A percentile compares a stretch with the other conserved stretches of the same genome.
Conservation (phyloP, 2,797 vertebrate species). For the Menidia menidia region DNA sequence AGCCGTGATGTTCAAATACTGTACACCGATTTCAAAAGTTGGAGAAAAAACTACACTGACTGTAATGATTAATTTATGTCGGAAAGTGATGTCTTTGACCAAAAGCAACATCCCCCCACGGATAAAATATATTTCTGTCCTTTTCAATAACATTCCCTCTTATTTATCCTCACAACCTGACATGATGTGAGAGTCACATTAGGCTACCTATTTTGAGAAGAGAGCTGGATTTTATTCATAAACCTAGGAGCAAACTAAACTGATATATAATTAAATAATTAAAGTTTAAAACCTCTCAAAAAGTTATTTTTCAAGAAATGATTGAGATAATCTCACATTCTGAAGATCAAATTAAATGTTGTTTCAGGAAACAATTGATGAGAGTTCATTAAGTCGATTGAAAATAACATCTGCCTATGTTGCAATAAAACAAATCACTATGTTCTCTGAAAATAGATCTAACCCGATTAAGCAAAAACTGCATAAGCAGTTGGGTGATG, state of each 20-base stretch:
- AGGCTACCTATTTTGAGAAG: not conserved
- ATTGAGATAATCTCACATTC: too few relatives aligned
- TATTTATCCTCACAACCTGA: not conserved
- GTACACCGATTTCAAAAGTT: slow-evolving; percentile 5
- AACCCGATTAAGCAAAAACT: too few relatives aligned
- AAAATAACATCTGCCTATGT: too few relatives aligned
- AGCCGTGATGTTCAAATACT: slow-evolving; percentile 55
- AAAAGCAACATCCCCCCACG: not conserved
- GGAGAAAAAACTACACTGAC: too few relatives aligned
- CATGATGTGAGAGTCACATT: not conserved
- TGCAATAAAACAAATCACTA: too few relatives aligned
- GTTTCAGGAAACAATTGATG: too few relatives aligned
- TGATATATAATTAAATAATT: not conserved
- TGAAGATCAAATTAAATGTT: too few relatives aligned
- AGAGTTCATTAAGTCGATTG: too few relatives aligned
- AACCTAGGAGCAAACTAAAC: not conserved
- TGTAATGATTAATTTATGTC: not conserved
- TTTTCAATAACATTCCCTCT: not conserved
- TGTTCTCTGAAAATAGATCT: too few relatives aligned
- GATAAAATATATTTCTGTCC: not conserved
- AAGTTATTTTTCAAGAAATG: too few relatives aligned
- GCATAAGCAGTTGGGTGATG: too few relatives aligned
- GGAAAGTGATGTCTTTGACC: not conserved
- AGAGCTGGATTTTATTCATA: not conserved
- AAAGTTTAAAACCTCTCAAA: too few relatives aligned